phyloP scores from a whole-genome alignment of 2,113 vertebrate genomes.

The Parotia lawesii region DNA sequence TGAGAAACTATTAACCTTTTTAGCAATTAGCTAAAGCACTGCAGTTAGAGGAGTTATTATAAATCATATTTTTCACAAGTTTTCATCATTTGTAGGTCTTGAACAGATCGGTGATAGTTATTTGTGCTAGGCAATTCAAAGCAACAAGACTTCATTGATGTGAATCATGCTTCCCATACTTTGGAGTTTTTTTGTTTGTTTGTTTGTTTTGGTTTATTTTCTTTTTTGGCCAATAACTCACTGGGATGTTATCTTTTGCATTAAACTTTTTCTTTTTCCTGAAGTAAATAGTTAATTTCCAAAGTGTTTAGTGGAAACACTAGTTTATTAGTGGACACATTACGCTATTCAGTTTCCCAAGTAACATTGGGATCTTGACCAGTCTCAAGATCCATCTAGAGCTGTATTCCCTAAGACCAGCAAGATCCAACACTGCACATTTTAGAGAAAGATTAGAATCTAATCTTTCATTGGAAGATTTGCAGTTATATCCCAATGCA shows the following conservation, averaged over 20 bases:
- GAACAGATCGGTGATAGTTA: background rate
- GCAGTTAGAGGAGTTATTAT: background rate
- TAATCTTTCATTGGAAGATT: background rate
- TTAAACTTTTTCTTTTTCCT: fast-evolving
- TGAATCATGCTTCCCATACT: background rate
- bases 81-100: background rate
- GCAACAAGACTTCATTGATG: background rate
- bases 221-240: background rate
- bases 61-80: background rate
- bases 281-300: background rate
- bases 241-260: background rate
- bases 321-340: background rate
- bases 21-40: background rate
- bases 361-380: background rate
- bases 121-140: background rate
- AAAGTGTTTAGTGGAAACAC: background rate
- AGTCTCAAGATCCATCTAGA: background rate
- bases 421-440: background rate
- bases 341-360: background rate
- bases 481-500: background rate
- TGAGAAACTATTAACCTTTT: constrained; percentile 8
- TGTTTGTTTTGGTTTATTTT: background rate
- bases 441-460: background rate
- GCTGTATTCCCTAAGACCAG: background rate
- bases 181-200: background rate